Conservation (phyloP, 2,797 vertebrate genomes). For the Pygocentrus nattereri region DNA sequence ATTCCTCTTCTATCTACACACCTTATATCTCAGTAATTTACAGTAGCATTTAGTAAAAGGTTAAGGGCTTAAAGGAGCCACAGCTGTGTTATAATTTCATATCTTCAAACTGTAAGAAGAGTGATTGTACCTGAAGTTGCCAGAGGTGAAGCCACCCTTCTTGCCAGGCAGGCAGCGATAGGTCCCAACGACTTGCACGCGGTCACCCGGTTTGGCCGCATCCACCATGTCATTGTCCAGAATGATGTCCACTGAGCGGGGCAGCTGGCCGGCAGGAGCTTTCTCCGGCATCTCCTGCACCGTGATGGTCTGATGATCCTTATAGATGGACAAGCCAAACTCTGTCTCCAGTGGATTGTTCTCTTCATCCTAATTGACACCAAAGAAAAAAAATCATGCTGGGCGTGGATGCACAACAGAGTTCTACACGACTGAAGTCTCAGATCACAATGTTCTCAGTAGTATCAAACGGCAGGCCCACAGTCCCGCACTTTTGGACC, state of each 20-base stretch:
- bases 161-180: constrained; percentile 96
- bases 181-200: constrained; percentile 92
- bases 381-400: background rate
- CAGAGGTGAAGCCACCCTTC: constrained; percentile 94
- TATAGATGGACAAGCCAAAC: constrained; percentile 93
- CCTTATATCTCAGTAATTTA: background rate
- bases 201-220: constrained; percentile 90
- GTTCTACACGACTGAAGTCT: background rate
- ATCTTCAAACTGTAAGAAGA: background rate
- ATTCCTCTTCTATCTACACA: background rate
- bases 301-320: constrained; percentile 96
- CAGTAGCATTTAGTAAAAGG: background rate
- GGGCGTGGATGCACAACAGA: background rate
- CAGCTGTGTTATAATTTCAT: background rate
- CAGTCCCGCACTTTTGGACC: no score
- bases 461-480: no score
- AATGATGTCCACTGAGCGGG: constrained; percentile 94
- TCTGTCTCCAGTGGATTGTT: constrained; percentile 98
- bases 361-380: constrained; percentile 88
- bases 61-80: background rate
- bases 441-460: no score
- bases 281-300: constrained; percentile 99
- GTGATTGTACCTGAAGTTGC: constrained; percentile 88
- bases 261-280: constrained; percentile 94
- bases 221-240: constrained; percentile 97